phyloP scores from a whole-genome alignment of 2,888 invertebrate genomes.

The Nemapogon koenigi region DNA sequence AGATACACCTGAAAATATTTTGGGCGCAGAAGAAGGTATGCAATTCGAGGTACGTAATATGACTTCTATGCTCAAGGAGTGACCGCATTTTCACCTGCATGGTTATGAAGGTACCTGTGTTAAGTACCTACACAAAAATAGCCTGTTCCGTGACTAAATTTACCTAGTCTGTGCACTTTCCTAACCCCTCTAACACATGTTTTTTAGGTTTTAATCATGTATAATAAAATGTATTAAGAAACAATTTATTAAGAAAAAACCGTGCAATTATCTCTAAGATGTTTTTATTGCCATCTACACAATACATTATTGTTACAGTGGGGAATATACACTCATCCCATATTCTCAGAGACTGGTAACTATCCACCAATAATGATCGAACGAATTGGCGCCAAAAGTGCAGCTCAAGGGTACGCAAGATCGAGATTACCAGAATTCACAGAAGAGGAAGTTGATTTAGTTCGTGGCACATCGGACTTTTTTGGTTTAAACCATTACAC shows the following conservation, averaged over 20 bases:
- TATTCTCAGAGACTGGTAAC: constrained; percentile 15
- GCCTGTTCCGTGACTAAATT: no score
- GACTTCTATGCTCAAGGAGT: no score
- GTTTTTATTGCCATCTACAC: no score
- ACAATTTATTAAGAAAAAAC: no score
- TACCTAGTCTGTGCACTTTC: no score
- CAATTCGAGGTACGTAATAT: constrained; percentile 57
- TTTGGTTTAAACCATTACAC: constrained; percentile 18
- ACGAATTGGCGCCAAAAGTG: constrained; percentile 15
- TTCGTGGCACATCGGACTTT: constrained; percentile 17
- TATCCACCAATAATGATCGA: constrained; percentile 19
- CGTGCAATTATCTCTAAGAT: no score
- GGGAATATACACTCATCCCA: constrained; percentile 10
- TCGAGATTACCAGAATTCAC: constrained; percentile 18
- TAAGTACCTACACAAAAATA: no score
- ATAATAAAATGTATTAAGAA: no score
- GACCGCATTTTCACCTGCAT: no score
- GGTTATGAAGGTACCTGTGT: no score
- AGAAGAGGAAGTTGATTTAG: constrained; percentile 17
- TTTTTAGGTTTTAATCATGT: no score
- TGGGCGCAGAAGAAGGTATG: constrained; percentile 56
- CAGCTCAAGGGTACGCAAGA: constrained; percentile 15
- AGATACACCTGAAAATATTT: constrained; percentile 43
- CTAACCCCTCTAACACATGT: no score
- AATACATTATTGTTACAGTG: constrained; percentile 8